Conservation (phyloP, 2,113 vertebrate species). For the Eubucco bourcierii region DNA sequence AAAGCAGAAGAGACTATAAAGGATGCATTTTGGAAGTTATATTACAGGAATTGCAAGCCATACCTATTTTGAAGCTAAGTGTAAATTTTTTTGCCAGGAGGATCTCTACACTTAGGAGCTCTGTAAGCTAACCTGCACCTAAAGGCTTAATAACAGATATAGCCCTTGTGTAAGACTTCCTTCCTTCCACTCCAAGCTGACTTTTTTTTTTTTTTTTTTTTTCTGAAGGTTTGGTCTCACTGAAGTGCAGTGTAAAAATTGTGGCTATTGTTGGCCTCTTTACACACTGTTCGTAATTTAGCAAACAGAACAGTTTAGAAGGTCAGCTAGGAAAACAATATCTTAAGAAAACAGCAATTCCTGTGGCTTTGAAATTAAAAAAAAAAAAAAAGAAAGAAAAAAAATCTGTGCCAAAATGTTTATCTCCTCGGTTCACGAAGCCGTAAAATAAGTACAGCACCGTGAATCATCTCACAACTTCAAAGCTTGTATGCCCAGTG, state of each 20-base stretch:
- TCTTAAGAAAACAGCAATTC: constrained; percentile 47
- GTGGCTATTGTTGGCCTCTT: constrained; percentile 17
- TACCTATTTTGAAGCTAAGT: not conserved
- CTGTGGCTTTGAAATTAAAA: constrained; percentile 38
- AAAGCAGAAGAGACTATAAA: not conserved
- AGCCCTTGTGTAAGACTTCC: not conserved
- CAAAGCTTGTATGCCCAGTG: constrained; percentile 62
- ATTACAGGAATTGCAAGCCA: not conserved
- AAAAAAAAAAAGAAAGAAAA: not conserved
- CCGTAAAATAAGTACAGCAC: constrained; percentile 62
- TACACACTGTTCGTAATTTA: constrained; percentile 52
- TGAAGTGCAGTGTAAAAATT: not conserved
- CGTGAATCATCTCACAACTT: constrained; percentile 65
- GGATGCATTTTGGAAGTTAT: not conserved
- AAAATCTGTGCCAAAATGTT: constrained; percentile 39
- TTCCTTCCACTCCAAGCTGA: not conserved
- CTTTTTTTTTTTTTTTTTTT: not conserved
- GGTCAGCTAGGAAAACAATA: constrained; percentile 52
- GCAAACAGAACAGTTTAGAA: constrained; percentile 27
- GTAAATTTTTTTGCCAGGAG: not conserved
- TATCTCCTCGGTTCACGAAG: constrained; percentile 65
- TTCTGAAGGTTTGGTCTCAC: not conserved
- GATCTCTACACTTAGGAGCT: not conserved
- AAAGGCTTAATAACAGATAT: not conserved
- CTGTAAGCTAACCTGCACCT: not conserved